These are phyloP conservation scores for Didymodactylos carnosus DNA, from an alignment of 2,888 invertebrate genomes.

Conservation along the genomic window DNA sequence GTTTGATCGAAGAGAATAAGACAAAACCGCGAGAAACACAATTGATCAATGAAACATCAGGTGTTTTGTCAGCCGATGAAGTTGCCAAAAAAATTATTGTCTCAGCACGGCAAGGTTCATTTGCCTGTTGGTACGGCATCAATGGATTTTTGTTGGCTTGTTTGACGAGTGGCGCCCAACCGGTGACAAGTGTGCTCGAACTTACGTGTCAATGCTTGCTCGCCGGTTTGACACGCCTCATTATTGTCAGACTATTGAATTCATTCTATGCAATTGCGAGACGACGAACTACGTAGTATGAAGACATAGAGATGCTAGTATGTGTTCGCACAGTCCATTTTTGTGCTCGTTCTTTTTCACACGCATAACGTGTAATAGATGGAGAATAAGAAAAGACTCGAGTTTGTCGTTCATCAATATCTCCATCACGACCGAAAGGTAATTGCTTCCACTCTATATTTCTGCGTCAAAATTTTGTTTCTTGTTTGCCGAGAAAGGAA, in stretches of 20 bases:
- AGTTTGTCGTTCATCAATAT: no score
- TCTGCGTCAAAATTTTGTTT: no score
- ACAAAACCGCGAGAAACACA: constrained; percentile 37
- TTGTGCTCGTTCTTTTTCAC: no score
- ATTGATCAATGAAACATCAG: constrained; percentile 9
- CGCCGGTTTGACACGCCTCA: neutral
- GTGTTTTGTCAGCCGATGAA: neutral
- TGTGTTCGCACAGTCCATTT: no score
- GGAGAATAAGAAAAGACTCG: no score
- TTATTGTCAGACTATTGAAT: neutral
- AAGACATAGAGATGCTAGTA: no score
- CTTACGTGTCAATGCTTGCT: neutral
- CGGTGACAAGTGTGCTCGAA: neutral
- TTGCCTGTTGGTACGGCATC: constrained; percentile 8
- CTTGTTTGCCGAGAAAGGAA: no score
- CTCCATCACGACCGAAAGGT: no score
- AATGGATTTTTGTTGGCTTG: constrained; percentile 11
- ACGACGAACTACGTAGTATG: no score
- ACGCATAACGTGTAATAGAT: no score
- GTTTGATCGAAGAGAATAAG: constrained; percentile 63
- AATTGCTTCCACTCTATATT: no score
- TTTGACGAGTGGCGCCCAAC: constrained; percentile 7
- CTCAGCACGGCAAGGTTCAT: constrained; percentile 1
- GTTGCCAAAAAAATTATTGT: constrained; percentile 6
- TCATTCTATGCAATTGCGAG: neutral